Conservation (phyloP, 1,140 invertebrate genomes). For the Euwallacea fornicatus region DNA sequence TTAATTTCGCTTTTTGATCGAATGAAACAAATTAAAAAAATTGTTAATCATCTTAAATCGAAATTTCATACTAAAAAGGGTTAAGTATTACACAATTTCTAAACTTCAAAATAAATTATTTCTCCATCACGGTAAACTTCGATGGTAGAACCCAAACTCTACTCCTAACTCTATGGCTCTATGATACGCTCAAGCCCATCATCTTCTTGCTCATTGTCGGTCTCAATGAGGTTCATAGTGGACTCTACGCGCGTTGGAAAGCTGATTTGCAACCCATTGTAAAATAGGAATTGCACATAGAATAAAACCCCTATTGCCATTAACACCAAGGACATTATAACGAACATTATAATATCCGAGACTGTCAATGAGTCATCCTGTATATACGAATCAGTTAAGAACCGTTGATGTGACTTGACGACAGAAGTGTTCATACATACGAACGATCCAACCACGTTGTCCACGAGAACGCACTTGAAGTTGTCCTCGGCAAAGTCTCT, state of each 20-base stretch:
- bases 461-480: slow-evolving; percentile 23
- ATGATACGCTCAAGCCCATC: neutral
- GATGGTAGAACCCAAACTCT: no score
- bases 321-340: slow-evolving; percentile 39
- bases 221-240: neutral
- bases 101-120: no score
- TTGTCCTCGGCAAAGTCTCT: slow-evolving; percentile 47
- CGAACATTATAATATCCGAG: slow-evolving; percentile 34
- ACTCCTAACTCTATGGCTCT: no score
- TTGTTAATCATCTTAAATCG: no score
- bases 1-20: no score
- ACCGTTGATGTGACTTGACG: neutral
- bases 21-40: no score
- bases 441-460: neutral
- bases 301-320: slow-evolving; percentile 40
- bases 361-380: slow-evolving; percentile 3
- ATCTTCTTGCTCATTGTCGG: neutral
- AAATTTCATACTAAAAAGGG: no score
- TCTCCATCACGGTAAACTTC: no score
- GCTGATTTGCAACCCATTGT: slow-evolving; percentile 30
- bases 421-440: neutral
- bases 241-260: neutral
- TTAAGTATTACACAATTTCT: no score
- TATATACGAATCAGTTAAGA: neutral
- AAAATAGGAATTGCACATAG: slow-evolving; percentile 44